These are phyloP conservation scores for Rotaria socialis DNA, from an alignment of 2,888 invertebrate species.

Conservation along the genomic window DNA sequence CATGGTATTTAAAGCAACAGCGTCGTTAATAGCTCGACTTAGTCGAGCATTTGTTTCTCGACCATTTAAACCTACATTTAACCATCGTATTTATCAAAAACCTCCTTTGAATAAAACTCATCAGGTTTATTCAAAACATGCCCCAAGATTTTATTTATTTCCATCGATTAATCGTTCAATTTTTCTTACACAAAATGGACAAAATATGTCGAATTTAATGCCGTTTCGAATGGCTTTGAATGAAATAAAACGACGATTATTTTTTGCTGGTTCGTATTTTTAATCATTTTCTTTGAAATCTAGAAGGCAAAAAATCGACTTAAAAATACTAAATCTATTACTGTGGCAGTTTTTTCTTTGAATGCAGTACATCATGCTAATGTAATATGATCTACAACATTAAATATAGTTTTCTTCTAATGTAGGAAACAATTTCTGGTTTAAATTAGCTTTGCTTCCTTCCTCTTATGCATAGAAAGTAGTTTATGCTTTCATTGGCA, in stretches of 20 bases:
- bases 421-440: too few relatives aligned
- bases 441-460: too few relatives aligned
- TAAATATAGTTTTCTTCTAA: too few relatives aligned
- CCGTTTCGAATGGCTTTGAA: not conserved
- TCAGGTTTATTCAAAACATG: not conserved
- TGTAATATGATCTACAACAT: too few relatives aligned
- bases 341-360: too few relatives aligned
- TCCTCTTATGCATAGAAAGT: too few relatives aligned
- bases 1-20: not conserved
- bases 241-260: constrained; percentile 26
- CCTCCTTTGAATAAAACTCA: not conserved
- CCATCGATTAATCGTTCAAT: not conserved
- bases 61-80: not conserved
- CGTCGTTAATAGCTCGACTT: not conserved
- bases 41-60: not conserved
- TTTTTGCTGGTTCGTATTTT: constrained; percentile 15
- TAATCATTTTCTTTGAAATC: too few relatives aligned
- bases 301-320: too few relatives aligned
- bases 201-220: not conserved
- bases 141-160: not conserved
- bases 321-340: too few relatives aligned
- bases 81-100: not conserved
- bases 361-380: too few relatives aligned
- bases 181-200: not conserved
- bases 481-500: too few relatives aligned